Base-by-base conservation (phyloP, 2,888 invertebrate species). In the Ypsolopha sequella region DNA sequence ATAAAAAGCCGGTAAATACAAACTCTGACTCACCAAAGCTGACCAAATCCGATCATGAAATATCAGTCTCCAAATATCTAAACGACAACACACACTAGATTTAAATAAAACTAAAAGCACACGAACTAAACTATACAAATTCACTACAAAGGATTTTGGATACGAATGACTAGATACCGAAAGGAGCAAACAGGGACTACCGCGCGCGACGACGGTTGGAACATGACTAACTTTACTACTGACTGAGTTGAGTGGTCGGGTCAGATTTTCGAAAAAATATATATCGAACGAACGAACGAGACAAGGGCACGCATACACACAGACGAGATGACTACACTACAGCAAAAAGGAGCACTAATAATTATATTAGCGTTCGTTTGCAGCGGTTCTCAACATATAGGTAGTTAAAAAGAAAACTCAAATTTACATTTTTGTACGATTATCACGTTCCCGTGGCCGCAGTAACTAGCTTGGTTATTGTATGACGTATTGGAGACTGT, bases 1-100 rank as follows among this genome's bases (percentile, higher is more conserved):
- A 39, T 34, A 49, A 50, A 50, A 35, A 49, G 41, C 39, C 39
- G 11, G 41, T 41, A 24, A 34, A 53, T 48, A 44, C 54, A 54
- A 49, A 57, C 55, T 56, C 54, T 57, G 60, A 76, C 85, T 84
- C 57, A 86, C 85, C 85, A 85, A 70, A 84, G 80, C 66, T 84
- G 80, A 61, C 82, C 81, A 76, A 85, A 85, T 84, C 79, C 82
- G 76, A 80, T 81, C 85, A 85, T 86, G 71, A 80, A 82, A 73
- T 66, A 44, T 61, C 60, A 61, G 59, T 61, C 61, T 64, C 62
- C 56, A 62, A 55, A 38, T 38, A 38, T 38, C 56, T 56, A 55
- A 54, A 48, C 60, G 58, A 53, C 52, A 45, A 55, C 62, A 62
- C 61, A 68, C 72, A 76, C 64, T 66, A 66, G 65, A 61, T 62